These are phyloP conservation scores for Oegoconia quadripuncta DNA, from an alignment of 2,888 invertebrate genomes.

Conservation along the genomic window DNA sequence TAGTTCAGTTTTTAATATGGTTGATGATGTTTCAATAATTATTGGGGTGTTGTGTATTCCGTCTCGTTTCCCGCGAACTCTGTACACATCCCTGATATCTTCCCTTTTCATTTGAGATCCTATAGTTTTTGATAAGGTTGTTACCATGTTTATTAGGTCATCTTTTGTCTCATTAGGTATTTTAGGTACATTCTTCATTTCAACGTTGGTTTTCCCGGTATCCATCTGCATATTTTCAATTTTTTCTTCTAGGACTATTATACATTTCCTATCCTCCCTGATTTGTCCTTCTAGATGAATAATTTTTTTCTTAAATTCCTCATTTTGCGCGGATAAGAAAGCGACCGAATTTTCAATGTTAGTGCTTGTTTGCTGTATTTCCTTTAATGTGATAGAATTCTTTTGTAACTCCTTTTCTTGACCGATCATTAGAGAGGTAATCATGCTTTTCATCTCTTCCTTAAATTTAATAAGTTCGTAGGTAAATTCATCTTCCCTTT, in stretches of 20 bases:
- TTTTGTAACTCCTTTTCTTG: background rate
- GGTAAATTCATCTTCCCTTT: background rate
- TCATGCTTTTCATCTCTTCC: constrained; percentile 1
- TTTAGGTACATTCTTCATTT: constrained; percentile 14
- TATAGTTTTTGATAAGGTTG: constrained; percentile 7
- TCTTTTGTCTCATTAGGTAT: constrained; percentile 10
- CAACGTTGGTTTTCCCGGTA: constrained; percentile 10
- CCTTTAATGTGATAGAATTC: background rate
- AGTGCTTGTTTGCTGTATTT: background rate
- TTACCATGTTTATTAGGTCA: constrained; percentile 11
- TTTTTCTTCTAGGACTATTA: constrained; percentile 13
- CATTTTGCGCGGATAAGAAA: background rate
- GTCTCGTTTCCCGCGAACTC: constrained; percentile 1
- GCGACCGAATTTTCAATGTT: background rate
- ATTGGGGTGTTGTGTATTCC: constrained; percentile 5
- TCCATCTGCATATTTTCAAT: constrained; percentile 11
- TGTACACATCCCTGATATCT: constrained; percentile 10
- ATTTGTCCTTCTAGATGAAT: too few species aligned
- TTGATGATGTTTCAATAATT: constrained; percentile 3
- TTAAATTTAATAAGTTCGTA: background rate
- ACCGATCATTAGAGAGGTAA: background rate
- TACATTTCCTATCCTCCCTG: too few species aligned
- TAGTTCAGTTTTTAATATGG: constrained; percentile 6
- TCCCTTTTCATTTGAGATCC: constrained; percentile 3
- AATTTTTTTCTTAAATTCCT: too few species aligned